Evolutionary conservation across 2,113 vertebrate genomes (phyloP), one percentile per base, ranked within the genome.

Genomic region (Rhodinocichla rosea): DNA sequence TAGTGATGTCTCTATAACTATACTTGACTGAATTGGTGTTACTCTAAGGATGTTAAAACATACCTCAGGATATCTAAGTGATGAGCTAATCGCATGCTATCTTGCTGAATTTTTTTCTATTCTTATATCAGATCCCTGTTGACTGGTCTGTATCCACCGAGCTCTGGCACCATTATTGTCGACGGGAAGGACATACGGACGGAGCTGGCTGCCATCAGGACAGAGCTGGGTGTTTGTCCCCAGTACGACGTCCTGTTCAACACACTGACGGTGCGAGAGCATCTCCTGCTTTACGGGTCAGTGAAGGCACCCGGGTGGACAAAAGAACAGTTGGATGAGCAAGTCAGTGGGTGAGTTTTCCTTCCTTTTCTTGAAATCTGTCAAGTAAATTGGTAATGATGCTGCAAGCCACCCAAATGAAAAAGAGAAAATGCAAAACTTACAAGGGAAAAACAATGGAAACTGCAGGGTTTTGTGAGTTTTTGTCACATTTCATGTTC

Each of bases 221-320:
- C 78, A 16, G 98, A 98, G 55, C 53, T 99, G 96, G 99, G 99
- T 16, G 98, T 99, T 91, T 99, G 99, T 65, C 99, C 97, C 3
- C 99, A 99, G 90, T 93, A 98, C 60, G 98, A 99, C 69, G 98
- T 99, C 75, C 98, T 99, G 40, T 98, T 99, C 64, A 97, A 98
- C 42, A 85, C 82, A 12, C 97, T 99, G 80, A 99, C 99, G 0
- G 98, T 98, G 62, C 91, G 97, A 27, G 99, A 99, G 64, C 99
- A 99, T 70, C 98, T 99, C 27, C 78, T 98, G 42, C 98, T 99
- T 80, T 99, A 99, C 21, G 98, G 98, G 4, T 85, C 96, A 24
- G 44, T 98, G 60, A 98, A 97, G 60, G 96, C 94, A 1, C 98
- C 97, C 0, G 30, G 15, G 13, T 97, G 97, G 97, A 96, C 96